A percentile compares a stretch with the other conserved stretches of the same genome.
Conservation (phyloP, 2,888 invertebrate species). For the Hartigia nigra region DNA sequence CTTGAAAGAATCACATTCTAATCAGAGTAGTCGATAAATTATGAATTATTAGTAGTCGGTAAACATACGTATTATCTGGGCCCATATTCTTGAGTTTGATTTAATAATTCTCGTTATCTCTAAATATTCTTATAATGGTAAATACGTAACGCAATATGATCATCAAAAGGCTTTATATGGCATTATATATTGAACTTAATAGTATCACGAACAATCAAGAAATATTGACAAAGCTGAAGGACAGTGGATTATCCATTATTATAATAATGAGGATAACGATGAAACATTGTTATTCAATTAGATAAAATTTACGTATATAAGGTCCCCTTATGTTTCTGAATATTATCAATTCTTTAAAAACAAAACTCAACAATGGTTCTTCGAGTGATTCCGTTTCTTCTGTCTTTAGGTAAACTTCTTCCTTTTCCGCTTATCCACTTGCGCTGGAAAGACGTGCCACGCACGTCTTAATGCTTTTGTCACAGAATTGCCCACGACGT, state of each 20-base stretch:
- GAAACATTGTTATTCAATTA: background rate
- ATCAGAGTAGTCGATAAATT: background rate
- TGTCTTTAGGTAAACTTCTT: background rate
- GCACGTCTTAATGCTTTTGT: too few relatives aligned
- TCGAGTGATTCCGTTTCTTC: background rate
- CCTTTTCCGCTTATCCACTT: too few relatives aligned
- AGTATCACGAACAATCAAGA: background rate
- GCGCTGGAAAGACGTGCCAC: too few relatives aligned
- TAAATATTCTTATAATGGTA: background rate
- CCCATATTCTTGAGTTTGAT: too few relatives aligned
- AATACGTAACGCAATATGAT: background rate
- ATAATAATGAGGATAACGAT: conserved; percentile 1
- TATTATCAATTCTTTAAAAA: background rate
- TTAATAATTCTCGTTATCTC: background rate
- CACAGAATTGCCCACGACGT: too few relatives aligned
- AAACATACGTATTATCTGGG: background rate
- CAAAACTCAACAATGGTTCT: background rate
- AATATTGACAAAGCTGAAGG: background rate
- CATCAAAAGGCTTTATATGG: background rate
- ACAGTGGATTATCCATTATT: background rate
- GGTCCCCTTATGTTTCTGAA: background rate
- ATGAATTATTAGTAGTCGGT: too few relatives aligned
- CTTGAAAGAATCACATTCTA: background rate
- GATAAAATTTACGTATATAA: background rate
- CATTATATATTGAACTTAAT: background rate